Evolutionary conservation across 1,140 invertebrate species (phyloP).

Genomic region (Anagrus nilaparvatae): DNA sequence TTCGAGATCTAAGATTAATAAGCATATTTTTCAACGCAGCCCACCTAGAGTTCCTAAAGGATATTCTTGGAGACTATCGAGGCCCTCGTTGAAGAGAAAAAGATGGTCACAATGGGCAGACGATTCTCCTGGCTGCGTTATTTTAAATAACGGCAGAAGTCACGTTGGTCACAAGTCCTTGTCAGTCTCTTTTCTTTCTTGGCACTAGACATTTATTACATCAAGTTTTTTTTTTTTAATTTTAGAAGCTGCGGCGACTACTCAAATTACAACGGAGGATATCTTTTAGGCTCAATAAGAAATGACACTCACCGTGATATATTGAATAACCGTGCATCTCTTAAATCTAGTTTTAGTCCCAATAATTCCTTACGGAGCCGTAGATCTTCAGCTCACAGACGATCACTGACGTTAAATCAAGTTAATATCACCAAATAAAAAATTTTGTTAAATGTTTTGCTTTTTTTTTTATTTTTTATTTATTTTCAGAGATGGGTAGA

Average conservation of each 20-base stretch:
- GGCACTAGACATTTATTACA: neutral
- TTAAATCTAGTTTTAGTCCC: slow-evolving; percentile 51
- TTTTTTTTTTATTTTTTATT: neutral
- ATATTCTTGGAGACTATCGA: slow-evolving; percentile 59
- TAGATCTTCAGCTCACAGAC: slow-evolving; percentile 31
- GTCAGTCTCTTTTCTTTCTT: slow-evolving; percentile 21
- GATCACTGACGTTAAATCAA: slow-evolving; percentile 33
- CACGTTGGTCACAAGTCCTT: slow-evolving; percentile 29
- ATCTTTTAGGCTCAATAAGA: slow-evolving; percentile 43
- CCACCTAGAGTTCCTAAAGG: slow-evolving; percentile 49
- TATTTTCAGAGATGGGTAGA: slow-evolving; percentile 39
- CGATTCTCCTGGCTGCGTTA: slow-evolving; percentile 36
- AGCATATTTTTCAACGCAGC: too few relatives aligned
- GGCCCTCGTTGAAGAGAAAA: slow-evolving; percentile 53
- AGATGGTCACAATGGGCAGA: slow-evolving; percentile 39
- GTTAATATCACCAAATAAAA: slow-evolving; percentile 20
- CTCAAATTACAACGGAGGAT: slow-evolving; percentile 59
- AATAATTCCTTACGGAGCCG: slow-evolving; percentile 55
- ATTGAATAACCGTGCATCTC: slow-evolving; percentile 41
- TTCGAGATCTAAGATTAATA: too few relatives aligned
- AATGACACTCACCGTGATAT: slow-evolving; percentile 59
- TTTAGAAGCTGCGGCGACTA: slow-evolving; percentile 49
- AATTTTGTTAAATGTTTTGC: too few relatives aligned
- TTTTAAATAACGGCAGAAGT: slow-evolving; percentile 51
- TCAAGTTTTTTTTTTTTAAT: slow-evolving; percentile 11